These are phyloP conservation scores for Cettia cetti DNA, from an alignment of 2,113 vertebrate species.

Conservation along the genomic window DNA sequence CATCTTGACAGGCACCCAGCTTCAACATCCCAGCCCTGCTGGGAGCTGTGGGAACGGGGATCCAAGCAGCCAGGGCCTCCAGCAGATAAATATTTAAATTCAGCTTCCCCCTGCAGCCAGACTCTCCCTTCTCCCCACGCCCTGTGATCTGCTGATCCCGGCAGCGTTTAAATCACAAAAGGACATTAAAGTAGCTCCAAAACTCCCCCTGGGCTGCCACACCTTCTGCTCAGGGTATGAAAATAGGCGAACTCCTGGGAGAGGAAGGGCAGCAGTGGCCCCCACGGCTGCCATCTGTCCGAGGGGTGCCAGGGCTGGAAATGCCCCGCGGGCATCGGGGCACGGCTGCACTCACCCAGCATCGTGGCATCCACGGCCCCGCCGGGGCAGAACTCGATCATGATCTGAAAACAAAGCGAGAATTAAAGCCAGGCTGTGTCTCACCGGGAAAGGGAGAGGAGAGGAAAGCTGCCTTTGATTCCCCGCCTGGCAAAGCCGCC, in stretches of 20 bases:
- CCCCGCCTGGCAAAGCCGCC: background rate
- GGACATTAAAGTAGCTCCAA: background rate
- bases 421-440: background rate
- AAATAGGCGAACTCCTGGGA: background rate
- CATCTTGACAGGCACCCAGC: background rate
- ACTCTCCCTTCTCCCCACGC: background rate
- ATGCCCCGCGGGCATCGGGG: fast-evolving
- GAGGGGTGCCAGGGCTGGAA: background rate
- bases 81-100: background rate
- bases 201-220: background rate
- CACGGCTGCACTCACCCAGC: slow-evolving; percentile 47
- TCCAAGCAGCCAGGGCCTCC: background rate
- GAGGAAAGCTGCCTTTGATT: background rate
- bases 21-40: background rate
- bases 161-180: background rate
- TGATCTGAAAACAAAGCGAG: slow-evolving; percentile 79
- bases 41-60: background rate
- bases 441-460: background rate
- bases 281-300: fast-evolving
- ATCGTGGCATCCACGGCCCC: slow-evolving; percentile 53
- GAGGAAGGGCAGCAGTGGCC: background rate
- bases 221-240: background rate
- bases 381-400: slow-evolving; percentile 95
- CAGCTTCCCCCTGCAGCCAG: background rate
- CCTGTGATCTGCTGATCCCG: background rate